Base-by-base conservation (phyloP, 2,113 vertebrate species). In the Syrmaticus mikado region DNA sequence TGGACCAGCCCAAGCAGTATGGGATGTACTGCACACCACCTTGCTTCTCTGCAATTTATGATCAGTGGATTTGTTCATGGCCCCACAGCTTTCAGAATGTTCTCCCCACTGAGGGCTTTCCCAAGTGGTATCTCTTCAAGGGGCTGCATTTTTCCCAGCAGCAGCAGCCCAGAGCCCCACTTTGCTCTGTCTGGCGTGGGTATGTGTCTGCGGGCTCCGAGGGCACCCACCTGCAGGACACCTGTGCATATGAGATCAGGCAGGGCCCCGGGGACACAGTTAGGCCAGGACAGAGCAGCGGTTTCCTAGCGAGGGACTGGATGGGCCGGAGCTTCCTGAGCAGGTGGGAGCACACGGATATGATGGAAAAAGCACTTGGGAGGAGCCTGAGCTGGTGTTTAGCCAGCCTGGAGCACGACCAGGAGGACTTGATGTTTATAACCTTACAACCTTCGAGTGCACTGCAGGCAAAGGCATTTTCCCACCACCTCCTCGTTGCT, bases 271-370 rank as follows among this genome's bases (percentile, higher is more conserved):
- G 70, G 65, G 76, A 58, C 14, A 8, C 2, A 82, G 89, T 96
- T 75, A 93, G 89, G 82, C 40, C 8, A 13, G 96, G 94, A 96
- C 89, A 95, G 48, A 88, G 71, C 27, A 43, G 30, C 24, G 78
- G 60, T 76, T 97, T 95, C 41, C 45, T 86, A 79, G 76, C 3
- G 2, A 92, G 50, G 48, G 66, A 30, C 70, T 81, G 61, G 41
- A 61, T 87, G 52, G 38, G 27, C 72, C 74, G 14, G 71, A 85
- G 92, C 78, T 92, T 97, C 65, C 65, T 94, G 41, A 82, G 72
- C 94, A 96, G 92, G 95, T 95, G 92, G 2, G 21, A 83, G 82
- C 20, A 68, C 73, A 78, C 28, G 89, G 91, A 91, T 90, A 78
- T 0, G 2, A 40, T 0, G 15, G 27, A 21, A 74, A 96, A 80